Conservation (phyloP, 2,797 vertebrate species). For the Lutra lutra region DNA sequence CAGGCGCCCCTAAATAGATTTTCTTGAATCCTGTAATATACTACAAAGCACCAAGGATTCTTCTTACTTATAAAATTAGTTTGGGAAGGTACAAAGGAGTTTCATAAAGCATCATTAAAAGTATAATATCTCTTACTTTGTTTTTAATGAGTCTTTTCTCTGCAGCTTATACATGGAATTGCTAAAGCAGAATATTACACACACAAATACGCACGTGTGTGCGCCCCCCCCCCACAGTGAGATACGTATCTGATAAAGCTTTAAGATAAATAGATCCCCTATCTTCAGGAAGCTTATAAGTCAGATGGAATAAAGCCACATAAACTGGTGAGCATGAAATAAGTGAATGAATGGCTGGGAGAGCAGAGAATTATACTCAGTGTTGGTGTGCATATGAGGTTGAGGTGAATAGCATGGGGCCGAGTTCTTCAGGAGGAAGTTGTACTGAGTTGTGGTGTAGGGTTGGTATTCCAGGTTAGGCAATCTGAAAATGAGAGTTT, state of each 20-base stretch:
- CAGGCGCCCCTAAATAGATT: not conserved
- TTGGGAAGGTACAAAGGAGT: not conserved
- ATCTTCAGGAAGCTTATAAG: not conserved
- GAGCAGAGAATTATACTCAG: not conserved
- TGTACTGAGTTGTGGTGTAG: not conserved
- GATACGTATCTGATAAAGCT: not conserved
- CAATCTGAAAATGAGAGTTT: not conserved
- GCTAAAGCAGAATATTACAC: not conserved
- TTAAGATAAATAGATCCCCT: not conserved
- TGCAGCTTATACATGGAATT: not conserved
- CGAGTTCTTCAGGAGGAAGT: not conserved
- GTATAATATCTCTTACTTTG: not conserved
- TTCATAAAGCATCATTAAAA: not conserved
- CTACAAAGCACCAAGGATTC: not conserved
- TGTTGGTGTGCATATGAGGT: not conserved
- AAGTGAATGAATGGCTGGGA: not conserved
- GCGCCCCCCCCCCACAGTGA: no score
- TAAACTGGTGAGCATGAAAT: not conserved
- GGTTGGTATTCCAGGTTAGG: not conserved
- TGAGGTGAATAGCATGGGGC: accelerated
- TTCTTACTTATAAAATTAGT: not conserved
- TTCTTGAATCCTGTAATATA: not conserved
- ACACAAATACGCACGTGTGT: not conserved
- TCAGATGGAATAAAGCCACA: not conserved
- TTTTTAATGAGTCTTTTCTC: not conserved